Evolutionary conservation across 2,888 invertebrate genomes (phyloP), one percentile per base, ranked within the genome.

Genomic region (Chrysolina oricalcia): DNA sequence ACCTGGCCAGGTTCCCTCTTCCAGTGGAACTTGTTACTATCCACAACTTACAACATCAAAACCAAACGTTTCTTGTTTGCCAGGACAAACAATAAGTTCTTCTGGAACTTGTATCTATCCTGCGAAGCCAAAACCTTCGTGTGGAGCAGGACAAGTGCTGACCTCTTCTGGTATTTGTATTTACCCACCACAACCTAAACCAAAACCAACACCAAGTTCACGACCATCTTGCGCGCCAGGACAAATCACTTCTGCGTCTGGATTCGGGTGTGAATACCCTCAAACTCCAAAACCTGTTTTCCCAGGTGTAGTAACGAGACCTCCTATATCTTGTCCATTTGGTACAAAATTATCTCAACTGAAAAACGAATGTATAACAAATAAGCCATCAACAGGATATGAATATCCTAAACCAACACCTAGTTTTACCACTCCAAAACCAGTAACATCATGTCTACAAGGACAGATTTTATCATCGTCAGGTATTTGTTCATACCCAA

Each of bases 191-290:
- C 43, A 74, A 48, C 9, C 77, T 13, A 62, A 62, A 89, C 75
- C 87, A 89, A 82, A 90, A 81, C 90, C 90, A 5, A 89, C 89
- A 21, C 35, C 70, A 2, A 48, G 15, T 46, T 43, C 88, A 89
- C 1, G 83, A 81, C 10, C 78, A 83, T 77, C 88, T 0, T 89
- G 84, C 85, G 84, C 90, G 1, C 90, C 90, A 11, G 90, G 89
- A 0, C 77, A 82, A 11, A 88, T 87, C 48, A n/a, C 63, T 19
- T 74, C 73, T 46, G 9, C 46, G 43, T 64, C 73, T 65, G 73
- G 73, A 27, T 19, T 59, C n/a, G 59, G 59, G 10, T 21, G n/a
- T 70, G 73, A 59, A 27, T 59, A 59, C 23, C 59, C 59, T 23
- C 13, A n/a, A n/a, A 72, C 72, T 13, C 71, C 75, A n/a, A 53